phyloP scores from a whole-genome alignment of 1,140 invertebrate species.

The Zaprionus capensis region DNA sequence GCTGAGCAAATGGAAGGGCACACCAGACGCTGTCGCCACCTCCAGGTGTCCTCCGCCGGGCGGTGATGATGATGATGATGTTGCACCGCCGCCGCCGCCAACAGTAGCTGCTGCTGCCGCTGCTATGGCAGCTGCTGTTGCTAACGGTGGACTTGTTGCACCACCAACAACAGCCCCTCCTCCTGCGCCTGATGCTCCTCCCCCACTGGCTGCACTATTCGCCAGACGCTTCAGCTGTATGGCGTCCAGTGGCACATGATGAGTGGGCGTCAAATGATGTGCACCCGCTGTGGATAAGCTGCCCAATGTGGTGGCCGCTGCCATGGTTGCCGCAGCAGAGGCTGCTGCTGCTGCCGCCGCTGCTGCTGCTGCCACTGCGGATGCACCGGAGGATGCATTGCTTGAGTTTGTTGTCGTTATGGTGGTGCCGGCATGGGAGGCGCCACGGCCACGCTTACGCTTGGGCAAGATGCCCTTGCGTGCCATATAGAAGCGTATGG shows the following conservation, averaged over 20 bases:
- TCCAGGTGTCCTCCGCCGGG: constrained; percentile 39
- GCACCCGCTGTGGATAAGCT: constrained; percentile 43
- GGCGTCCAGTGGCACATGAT: constrained; percentile 46
- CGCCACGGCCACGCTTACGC: constrained; percentile 88
- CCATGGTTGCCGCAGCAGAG: constrained; percentile 34
- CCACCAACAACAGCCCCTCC: neutral
- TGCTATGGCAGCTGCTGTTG: constrained; percentile 10
- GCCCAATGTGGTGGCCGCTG: constrained; percentile 48
- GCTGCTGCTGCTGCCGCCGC: constrained; percentile 26
- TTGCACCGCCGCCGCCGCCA: neutral
- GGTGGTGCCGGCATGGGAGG: constrained; percentile 71
- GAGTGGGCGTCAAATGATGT: constrained; percentile 30
- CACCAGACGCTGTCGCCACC: constrained; percentile 86
- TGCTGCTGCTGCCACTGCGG: constrained; percentile 52
- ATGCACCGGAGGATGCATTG: constrained; percentile 14
- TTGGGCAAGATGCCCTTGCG: constrained; percentile 91
- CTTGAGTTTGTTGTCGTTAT: constrained; percentile 52
- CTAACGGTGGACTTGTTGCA: constrained; percentile 9
- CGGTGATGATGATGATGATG: constrained; percentile 20
- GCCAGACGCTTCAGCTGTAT: constrained; percentile 51
- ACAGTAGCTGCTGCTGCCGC: constrained; percentile 30
- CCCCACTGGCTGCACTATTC: constrained; percentile 38
- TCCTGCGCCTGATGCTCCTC: neutral
- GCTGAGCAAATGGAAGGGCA: constrained; percentile 91
- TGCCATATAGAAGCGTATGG: constrained; percentile 93